Conservation (phyloP, 2,888 invertebrate species). For the Formica aserva region DNA sequence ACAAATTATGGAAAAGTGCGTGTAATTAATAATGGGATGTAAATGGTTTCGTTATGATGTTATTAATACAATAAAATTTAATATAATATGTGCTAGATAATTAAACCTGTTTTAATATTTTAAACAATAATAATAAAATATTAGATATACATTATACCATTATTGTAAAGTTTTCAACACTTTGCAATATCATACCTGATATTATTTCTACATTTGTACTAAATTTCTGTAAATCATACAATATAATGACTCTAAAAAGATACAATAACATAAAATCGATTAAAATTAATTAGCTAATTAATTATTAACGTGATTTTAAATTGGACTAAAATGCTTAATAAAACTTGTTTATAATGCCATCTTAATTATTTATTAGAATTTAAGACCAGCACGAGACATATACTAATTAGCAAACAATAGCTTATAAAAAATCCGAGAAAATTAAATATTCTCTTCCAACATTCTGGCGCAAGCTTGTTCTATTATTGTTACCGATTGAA, state of each 20-base stretch:
- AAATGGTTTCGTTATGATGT: background rate
- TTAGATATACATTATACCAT: no score
- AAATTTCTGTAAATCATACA: background rate
- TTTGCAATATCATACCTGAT: background rate
- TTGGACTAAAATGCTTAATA: background rate
- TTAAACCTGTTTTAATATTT: background rate
- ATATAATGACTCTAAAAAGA: background rate
- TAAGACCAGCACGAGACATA: background rate
- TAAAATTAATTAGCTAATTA: slow-evolving; percentile 3
- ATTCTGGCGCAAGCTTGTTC: background rate
- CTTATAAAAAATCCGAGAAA: background rate
- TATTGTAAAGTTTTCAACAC: background rate
- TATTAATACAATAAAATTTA: background rate
- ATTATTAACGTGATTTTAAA: background rate
- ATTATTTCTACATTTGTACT: background rate
- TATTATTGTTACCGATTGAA: slow-evolving; percentile 20
- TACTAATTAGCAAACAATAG: background rate
- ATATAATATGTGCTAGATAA: background rate
- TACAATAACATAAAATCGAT: background rate
- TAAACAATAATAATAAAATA: background rate
- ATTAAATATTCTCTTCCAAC: background rate
- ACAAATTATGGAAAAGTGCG: background rate
- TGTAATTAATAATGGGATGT: background rate
- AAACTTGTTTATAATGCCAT: background rate
- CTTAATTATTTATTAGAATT: slow-evolving; percentile 16